These are phyloP conservation scores for Scomber scombrus DNA, from an alignment of 2,113 vertebrate species.

Conservation along the genomic window DNA sequence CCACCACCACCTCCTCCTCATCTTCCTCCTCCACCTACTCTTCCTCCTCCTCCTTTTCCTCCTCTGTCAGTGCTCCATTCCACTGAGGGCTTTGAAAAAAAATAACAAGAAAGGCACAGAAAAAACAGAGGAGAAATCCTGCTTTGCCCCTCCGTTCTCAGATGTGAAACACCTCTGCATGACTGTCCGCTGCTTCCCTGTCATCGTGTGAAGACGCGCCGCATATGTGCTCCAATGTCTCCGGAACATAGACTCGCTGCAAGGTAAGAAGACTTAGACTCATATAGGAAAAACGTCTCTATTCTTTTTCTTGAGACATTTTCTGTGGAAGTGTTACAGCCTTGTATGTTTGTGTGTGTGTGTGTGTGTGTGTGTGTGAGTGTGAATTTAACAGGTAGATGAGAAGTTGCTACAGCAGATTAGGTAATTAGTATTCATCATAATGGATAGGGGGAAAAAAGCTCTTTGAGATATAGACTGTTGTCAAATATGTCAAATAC, in stretches of 20 bases:
- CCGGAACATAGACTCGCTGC: slow-evolving; percentile 79
- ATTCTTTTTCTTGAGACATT: slow-evolving; percentile 20
- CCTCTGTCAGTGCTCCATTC: slow-evolving; percentile 70
- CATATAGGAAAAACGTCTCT: slow-evolving; percentile 7
- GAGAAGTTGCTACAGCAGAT: slow-evolving; percentile 74
- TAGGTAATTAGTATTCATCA: slow-evolving; percentile 47
- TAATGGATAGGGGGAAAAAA: slow-evolving; percentile 15
- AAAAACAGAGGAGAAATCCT: slow-evolving; percentile 66
- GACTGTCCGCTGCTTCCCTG: slow-evolving; percentile 72
- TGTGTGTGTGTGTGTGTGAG: slow-evolving; percentile 18
- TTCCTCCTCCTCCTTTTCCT: slow-evolving; percentile 53
- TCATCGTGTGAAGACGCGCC: slow-evolving; percentile 80
- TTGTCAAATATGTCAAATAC: slow-evolving; percentile 19
- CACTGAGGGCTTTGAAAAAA: slow-evolving; percentile 78
- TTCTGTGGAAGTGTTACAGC: slow-evolving; percentile 40
- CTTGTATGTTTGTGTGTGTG: slow-evolving; percentile 21
- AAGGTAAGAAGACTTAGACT: slow-evolving; percentile 80
- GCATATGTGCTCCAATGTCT: slow-evolving; percentile 85
- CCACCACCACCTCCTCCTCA: slow-evolving; percentile 43
- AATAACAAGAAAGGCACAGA: slow-evolving; percentile 65
- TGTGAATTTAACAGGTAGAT: slow-evolving; percentile 75
- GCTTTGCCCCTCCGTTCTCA: slow-evolving; percentile 57
- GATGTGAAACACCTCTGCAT: slow-evolving; percentile 77
- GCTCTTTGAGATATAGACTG: slow-evolving; percentile 8
- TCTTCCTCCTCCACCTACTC: slow-evolving; percentile 41